A percentile compares a stretch with the other conserved stretches of the same genome.
Evolutionary conservation across 2,888 invertebrate genomes (phyloP).

Genomic region (Tridacna gigas): DNA sequence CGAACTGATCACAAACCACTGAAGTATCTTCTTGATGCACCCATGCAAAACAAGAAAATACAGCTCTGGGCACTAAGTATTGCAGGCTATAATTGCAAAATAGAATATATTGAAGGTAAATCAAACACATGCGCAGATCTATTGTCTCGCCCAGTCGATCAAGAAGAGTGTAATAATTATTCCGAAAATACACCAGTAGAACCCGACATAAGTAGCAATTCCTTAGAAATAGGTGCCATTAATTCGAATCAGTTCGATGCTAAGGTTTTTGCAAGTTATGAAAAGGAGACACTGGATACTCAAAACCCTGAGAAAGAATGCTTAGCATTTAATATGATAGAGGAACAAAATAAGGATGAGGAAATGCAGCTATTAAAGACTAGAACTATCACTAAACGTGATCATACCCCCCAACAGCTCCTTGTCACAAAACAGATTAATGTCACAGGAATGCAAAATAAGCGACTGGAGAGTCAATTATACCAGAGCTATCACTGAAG

Average conservation of each 20-base stretch:
- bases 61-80: constrained; percentile 36
- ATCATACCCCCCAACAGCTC: too few species aligned
- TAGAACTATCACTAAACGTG: too few species aligned
- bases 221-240: not conserved
- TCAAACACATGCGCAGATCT: constrained; percentile 8
- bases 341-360: constrained; percentile 36
- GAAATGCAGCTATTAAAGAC: constrained; percentile 21
- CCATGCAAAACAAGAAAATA: constrained; percentile 51
- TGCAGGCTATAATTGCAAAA: constrained; percentile 51
- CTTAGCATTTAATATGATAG: constrained; percentile 7
- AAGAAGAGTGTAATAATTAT: not conserved
- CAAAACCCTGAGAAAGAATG: too few species aligned
- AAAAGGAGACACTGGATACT: not conserved
- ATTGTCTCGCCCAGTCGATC: not conserved
- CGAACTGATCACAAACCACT: constrained; percentile 50
- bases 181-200: not conserved
- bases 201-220: not conserved
- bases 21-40: constrained; percentile 45
- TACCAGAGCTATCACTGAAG: too few species aligned
- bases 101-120: constrained; percentile 40
- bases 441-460: too few species aligned
- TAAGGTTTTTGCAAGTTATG: not conserved
- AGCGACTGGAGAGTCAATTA: too few species aligned
- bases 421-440: too few species aligned
- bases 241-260: not conserved